These are phyloP conservation scores for Seriola rivoliana DNA, from an alignment of 2,113 vertebrate genomes.

Conservation along the genomic window DNA sequence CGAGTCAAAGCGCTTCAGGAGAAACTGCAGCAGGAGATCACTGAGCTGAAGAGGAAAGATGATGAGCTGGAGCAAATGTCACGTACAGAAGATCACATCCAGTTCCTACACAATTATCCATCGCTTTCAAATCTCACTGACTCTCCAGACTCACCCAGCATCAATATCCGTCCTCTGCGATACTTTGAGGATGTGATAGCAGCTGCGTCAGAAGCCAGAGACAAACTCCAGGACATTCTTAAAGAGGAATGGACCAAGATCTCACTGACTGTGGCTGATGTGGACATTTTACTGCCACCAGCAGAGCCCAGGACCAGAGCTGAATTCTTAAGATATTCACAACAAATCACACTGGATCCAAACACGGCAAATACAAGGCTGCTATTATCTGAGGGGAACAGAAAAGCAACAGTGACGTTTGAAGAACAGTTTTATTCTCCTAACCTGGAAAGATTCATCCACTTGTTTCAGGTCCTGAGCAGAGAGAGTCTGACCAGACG, in stretches of 20 bases:
- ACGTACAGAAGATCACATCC: constrained; percentile 29
- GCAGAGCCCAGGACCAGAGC: constrained; percentile 29
- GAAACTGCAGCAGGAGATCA: constrained; percentile 31
- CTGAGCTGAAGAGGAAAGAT: constrained; percentile 25
- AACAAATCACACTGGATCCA: constrained; percentile 24
- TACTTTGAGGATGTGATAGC: constrained; percentile 16
- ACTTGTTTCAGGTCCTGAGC: neutral
- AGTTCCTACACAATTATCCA: constrained; percentile 37
- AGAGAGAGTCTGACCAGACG: neutral
- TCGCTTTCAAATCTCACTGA: neutral
- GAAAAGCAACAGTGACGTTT: neutral
- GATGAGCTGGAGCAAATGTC: constrained; percentile 49
- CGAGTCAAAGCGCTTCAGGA: neutral
- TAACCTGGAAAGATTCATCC: constrained; percentile 24
- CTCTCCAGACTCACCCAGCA: neutral
- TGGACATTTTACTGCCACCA: constrained; percentile 1
- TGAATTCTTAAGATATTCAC: constrained; percentile 4
- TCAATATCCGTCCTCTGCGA: neutral
- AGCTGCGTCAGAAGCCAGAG: constrained; percentile 14
- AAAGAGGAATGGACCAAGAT: neutral
- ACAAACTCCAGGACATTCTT: constrained; percentile 11
- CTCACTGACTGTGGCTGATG: neutral
- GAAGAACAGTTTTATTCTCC: too few species aligned
- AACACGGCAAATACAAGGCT: constrained; percentile 9
- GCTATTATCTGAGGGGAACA: neutral